phyloP scores from a whole-genome alignment of 2,113 vertebrate genomes.

The Chloebia gouldiae region DNA sequence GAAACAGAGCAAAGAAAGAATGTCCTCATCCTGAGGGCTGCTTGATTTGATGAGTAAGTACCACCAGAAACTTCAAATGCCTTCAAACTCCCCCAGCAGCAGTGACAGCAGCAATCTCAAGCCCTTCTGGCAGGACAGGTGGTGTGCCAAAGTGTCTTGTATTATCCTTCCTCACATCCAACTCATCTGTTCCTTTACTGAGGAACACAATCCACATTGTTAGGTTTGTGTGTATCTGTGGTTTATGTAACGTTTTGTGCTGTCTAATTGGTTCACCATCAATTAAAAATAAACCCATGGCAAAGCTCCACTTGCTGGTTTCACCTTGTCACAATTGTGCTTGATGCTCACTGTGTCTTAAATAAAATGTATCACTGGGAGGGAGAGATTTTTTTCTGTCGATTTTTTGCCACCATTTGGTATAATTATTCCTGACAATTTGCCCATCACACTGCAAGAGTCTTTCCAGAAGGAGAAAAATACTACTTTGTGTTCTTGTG shows the following conservation, averaged over 20 bases:
- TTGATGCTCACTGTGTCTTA: slow-evolving; percentile 60
- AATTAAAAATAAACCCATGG: slow-evolving; percentile 77
- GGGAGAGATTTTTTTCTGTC: slow-evolving; percentile 49
- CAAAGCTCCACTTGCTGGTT: slow-evolving; percentile 69
- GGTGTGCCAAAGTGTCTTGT: not conserved
- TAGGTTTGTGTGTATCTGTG: not conserved
- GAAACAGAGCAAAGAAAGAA: not conserved
- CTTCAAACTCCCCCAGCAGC: not conserved
- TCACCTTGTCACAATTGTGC: slow-evolving; percentile 67
- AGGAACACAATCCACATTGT: slow-evolving; percentile 26
- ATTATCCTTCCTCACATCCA: slow-evolving; percentile 9
- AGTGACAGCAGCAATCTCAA: not conserved
- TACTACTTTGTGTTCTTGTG: slow-evolving; percentile 75
- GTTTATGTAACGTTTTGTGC: slow-evolving; percentile 59
- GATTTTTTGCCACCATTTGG: slow-evolving; percentile 66
- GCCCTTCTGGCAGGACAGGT: slow-evolving; percentile 39
- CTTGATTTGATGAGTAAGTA: not conserved
- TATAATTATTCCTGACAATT: slow-evolving; percentile 82
- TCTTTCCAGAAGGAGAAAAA: slow-evolving; percentile 79
- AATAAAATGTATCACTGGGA: slow-evolving; percentile 68
- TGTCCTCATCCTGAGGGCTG: not conserved
- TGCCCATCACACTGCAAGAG: slow-evolving; percentile 72
- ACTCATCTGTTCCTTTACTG: slow-evolving; percentile 35
- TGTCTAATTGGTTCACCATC: slow-evolving; percentile 70
- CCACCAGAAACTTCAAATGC: not conserved